Conservation (phyloP, 64 coral and sea anemone species). For the Platygyra sinensis region DNA sequence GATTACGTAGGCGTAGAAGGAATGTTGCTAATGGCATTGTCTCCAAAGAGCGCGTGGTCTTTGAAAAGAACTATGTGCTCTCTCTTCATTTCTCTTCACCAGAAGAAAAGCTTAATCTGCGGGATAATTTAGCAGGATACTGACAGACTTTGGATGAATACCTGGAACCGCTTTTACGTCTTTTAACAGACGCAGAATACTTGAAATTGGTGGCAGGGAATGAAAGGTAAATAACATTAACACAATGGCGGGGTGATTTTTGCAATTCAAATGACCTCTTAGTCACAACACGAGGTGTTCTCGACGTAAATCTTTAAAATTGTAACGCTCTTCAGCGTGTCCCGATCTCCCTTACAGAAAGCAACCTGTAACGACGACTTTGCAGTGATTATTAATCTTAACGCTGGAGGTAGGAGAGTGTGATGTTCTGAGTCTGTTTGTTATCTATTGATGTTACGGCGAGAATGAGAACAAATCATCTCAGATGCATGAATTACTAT, state of each 20-base stretch:
- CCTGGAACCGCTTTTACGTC: background rate
- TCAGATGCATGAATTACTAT: background rate
- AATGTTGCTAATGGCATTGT: constrained; percentile 29
- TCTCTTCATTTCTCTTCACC: background rate
- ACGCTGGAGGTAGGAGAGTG: background rate
- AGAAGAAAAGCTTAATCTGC: background rate
- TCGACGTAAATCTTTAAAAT: background rate
- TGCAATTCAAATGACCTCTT: constrained; percentile 27
- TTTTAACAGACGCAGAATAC: background rate
- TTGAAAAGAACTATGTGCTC: background rate
- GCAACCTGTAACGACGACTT: background rate
- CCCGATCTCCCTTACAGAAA: background rate
- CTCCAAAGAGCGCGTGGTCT: background rate
- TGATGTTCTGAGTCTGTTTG: background rate
- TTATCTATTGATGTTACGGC: background rate
- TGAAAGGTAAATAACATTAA: background rate
- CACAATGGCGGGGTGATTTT: background rate
- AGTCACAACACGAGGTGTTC: background rate
- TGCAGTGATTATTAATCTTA: background rate
- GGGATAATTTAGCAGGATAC: background rate
- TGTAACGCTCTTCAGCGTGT: background rate
- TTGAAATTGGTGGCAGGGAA: background rate
- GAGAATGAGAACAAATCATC: background rate
- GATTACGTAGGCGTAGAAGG: constrained; percentile 25
- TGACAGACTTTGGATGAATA: background rate